A percentile compares a stretch with the other conserved stretches of the same genome.
Evolutionary conservation across 2,888 invertebrate genomes (phyloP).

Genomic region (Idaea aversata): DNA sequence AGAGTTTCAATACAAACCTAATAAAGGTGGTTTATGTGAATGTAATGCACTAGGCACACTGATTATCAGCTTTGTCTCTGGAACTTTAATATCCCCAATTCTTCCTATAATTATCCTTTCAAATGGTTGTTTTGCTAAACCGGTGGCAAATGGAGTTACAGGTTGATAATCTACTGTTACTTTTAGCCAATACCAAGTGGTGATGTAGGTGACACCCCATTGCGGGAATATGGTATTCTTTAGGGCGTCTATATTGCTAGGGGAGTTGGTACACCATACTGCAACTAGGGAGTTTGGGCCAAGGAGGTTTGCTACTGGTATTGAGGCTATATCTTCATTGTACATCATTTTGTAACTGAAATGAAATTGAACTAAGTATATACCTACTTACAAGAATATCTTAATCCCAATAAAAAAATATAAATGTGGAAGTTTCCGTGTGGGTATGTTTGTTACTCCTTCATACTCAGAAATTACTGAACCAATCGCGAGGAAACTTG

Average conservation of each 20-base stretch:
- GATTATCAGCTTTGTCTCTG: constrained; percentile 82
- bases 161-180: constrained; percentile 85
- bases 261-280: constrained; percentile 96
- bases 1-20: constrained; percentile 67
- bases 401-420: too few relatives aligned
- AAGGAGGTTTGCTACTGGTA: constrained; percentile 85
- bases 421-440: too few relatives aligned
- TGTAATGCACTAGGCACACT: constrained; percentile 96
- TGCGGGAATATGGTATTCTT: constrained; percentile 86
- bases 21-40: constrained; percentile 96
- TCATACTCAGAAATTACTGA: too few relatives aligned
- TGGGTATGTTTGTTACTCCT: too few relatives aligned
- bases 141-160: constrained; percentile 83
- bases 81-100: constrained; percentile 53
- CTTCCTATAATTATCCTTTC: constrained; percentile 84
- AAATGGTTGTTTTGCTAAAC: constrained; percentile 91
- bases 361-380: background rate
- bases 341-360: constrained; percentile 89
- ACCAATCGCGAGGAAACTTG: too few relatives aligned
- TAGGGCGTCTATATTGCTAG: constrained; percentile 84
- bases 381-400: too few relatives aligned
- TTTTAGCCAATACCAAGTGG: constrained; percentile 95
- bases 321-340: constrained; percentile 84
- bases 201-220: constrained; percentile 87
- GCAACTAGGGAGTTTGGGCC: constrained; percentile 84